Percentiles rank a stretch among this genome's conserved stretches.
Conservation (phyloP, 2,888 invertebrate genomes). For the Andrena trimmerana region DNA sequence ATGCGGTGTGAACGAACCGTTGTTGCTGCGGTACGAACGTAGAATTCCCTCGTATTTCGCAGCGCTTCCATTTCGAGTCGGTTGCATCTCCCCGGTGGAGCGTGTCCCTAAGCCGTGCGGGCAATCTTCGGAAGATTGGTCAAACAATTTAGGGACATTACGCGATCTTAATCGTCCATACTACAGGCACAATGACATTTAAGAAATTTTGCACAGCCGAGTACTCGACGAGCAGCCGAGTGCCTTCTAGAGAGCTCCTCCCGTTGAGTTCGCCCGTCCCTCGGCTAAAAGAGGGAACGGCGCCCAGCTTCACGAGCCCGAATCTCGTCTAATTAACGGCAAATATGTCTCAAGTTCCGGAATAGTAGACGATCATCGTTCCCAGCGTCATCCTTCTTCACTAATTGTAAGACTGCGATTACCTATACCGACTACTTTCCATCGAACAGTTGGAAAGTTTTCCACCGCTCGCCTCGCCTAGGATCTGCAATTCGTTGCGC, state of each 20-base stretch:
- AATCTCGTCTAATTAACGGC: background rate
- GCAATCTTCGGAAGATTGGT: no score
- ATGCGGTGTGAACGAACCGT: background rate
- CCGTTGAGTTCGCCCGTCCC: no score
- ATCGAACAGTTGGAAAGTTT: background rate
- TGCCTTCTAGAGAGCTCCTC: no score
- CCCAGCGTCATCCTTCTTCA: background rate
- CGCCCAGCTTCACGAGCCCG: background rate
- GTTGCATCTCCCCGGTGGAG: background rate
- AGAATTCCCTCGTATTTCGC: background rate
- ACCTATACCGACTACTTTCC: background rate
- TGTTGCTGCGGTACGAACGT: constrained; percentile 1
- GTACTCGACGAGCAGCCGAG: no score
- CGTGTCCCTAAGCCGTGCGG: no score
- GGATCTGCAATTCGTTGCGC: constrained; percentile 47
- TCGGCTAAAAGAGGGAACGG: background rate
- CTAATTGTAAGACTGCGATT: background rate
- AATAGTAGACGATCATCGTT: background rate
- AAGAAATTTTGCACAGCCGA: no score
- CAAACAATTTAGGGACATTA: no score
- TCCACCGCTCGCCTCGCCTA: background rate
- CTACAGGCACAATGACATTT: background rate
- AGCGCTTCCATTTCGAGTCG: background rate
- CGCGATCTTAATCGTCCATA: no score
- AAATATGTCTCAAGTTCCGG: background rate